Percentiles rank a stretch among this genome's conserved stretches.
Evolutionary conservation across 2,113 vertebrate species (phyloP).

Genomic region (Prunella himalayana): DNA sequence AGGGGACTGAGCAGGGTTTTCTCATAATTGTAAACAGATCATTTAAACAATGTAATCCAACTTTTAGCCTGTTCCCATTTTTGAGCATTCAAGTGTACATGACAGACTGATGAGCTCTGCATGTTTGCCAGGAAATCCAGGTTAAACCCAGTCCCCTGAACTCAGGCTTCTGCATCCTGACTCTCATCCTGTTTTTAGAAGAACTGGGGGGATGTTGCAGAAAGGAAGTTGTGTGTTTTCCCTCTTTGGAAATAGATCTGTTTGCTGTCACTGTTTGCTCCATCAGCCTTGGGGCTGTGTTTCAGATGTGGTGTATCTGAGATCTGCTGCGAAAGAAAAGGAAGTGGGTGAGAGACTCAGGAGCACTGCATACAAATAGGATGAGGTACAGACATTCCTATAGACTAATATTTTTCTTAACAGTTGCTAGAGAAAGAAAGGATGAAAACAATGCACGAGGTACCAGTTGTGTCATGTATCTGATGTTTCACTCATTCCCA

Average conservation of each 20-base stretch:
- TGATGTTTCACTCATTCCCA: neutral
- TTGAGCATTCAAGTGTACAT: neutral
- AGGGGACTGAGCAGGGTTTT: neutral
- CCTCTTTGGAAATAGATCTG: neutral
- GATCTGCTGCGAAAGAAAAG: neutral
- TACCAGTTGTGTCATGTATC: neutral
- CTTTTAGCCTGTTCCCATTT: neutral
- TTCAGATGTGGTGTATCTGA: neutral
- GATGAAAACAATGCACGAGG: neutral
- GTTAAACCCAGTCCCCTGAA: conserved; percentile 56
- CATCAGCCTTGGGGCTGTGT: neutral
- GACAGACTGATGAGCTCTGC: conserved; percentile 48
- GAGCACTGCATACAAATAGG: neutral
- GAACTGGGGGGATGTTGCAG: conserved; percentile 4
- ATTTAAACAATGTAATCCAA: conserved; percentile 24
- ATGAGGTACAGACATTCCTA: neutral
- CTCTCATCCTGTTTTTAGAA: conserved; percentile 73
- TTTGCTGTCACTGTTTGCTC: conserved; percentile 7
- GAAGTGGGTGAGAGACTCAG: neutral
- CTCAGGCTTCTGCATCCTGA: conserved; percentile 64
- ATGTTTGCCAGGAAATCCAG: conserved; percentile 71
- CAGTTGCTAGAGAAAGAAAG: neutral
- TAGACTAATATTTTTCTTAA: neutral
- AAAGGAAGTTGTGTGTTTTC: conserved; percentile 12
- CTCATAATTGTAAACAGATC: conserved; percentile 54